phyloP scores from a whole-genome alignment of 2,113 vertebrate species.

The Elachura formosa region DNA sequence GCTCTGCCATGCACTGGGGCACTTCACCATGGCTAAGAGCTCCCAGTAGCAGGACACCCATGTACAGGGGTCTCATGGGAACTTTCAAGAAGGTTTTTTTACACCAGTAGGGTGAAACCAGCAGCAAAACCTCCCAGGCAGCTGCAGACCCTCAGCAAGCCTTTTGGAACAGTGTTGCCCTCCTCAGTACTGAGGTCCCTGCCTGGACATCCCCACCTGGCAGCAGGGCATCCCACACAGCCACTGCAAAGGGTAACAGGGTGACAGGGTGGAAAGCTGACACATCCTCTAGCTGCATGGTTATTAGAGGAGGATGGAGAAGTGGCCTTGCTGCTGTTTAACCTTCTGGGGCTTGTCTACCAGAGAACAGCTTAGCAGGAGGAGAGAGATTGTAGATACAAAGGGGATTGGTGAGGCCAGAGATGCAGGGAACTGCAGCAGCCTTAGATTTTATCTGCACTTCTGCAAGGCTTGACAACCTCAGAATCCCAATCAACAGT shows the following conservation, averaged over 20 bases:
- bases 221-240: background rate
- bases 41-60: accelerated
- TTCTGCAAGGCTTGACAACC: background rate
- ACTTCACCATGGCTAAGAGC: background rate
- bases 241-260: accelerated
- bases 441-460: background rate
- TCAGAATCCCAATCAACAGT: background rate
- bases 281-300: accelerated
- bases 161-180: background rate
- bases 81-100: background rate
- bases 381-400: background rate
- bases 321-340: background rate
- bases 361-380: background rate
- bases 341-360: background rate
- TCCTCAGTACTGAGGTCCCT: accelerated
- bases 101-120: background rate
- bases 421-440: background rate
- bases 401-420: background rate
- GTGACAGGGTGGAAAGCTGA: background rate
- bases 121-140: background rate
- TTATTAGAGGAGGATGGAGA: background rate
- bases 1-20: background rate
- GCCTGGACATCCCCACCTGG: background rate
- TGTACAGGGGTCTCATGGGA: accelerated
- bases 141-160: background rate